These are phyloP conservation scores for Tachystola acroxantha DNA, from an alignment of 2,888 invertebrate genomes.

Conservation along the genomic window DNA sequence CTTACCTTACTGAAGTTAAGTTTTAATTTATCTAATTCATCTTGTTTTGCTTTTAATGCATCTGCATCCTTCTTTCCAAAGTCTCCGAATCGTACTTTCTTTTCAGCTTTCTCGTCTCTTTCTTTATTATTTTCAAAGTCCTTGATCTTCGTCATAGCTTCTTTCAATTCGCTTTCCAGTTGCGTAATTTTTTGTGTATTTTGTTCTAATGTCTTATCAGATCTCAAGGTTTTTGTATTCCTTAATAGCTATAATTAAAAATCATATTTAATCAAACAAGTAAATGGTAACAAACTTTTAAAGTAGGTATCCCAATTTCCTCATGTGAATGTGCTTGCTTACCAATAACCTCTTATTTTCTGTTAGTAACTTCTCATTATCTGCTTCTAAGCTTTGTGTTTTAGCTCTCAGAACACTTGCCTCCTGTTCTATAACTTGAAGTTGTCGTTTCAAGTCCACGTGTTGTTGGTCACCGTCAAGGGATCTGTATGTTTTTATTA, in stretches of 20 bases:
- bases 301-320: neutral
- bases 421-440: conserved; percentile 88
- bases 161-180: conserved; percentile 80
- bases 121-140: conserved; percentile 66
- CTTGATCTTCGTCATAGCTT: conserved; percentile 77
- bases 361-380: conserved; percentile 85
- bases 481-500: conserved; percentile 55
- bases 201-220: conserved; percentile 76
- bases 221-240: conserved; percentile 71
- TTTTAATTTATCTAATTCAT: conserved; percentile 77
- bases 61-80: conserved; percentile 62
- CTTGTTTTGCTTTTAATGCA: conserved; percentile 59
- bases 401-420: conserved; percentile 82
- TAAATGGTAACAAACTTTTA: neutral
- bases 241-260: conserved; percentile 63
- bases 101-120: conserved; percentile 71
- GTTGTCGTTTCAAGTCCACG: conserved; percentile 84
- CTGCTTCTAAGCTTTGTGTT: conserved; percentile 82
- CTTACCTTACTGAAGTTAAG: conserved; percentile 65
- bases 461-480: conserved; percentile 81
- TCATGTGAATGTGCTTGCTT: conserved; percentile 11
- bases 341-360: conserved; percentile 86
- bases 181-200: conserved; percentile 79
- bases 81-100: conserved; percentile 69
- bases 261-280: neutral